Conservation (phyloP, 2,113 vertebrate species). For the Anser cygnoides region DNA sequence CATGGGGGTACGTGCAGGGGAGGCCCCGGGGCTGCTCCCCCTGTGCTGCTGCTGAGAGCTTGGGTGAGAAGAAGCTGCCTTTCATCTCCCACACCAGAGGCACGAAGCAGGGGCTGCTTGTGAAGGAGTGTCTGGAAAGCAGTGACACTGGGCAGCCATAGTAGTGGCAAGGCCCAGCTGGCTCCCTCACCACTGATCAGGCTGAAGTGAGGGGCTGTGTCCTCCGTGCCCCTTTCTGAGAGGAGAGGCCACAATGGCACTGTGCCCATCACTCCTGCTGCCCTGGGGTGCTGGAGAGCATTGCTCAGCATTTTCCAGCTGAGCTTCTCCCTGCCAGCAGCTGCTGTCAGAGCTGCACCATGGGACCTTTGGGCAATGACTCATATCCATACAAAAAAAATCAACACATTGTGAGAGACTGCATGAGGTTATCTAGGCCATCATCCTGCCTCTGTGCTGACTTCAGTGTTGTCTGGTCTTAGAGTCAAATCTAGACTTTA, state of each 20-base stretch:
- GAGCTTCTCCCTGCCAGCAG: neutral
- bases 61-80: neutral
- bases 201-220: neutral
- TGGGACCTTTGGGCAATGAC: neutral
- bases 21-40: neutral
- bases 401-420: neutral
- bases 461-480: neutral
- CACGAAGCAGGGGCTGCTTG: neutral
- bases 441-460: no score
- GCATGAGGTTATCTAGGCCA: neutral
- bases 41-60: neutral
- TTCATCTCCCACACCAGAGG: neutral
- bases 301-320: neutral
- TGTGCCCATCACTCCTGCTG: neutral
- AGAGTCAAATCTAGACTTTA: neutral
- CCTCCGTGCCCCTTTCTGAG: fast-evolving
- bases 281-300: neutral
- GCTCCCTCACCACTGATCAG: neutral
- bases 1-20: neutral
- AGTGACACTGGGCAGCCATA: neutral
- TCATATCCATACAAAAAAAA: neutral
- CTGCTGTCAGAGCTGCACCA: neutral
- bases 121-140: neutral
- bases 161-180: neutral
- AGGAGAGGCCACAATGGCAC: no score